Conservation (phyloP, 2,113 vertebrate species). For the Turdus rufiventris region DNA sequence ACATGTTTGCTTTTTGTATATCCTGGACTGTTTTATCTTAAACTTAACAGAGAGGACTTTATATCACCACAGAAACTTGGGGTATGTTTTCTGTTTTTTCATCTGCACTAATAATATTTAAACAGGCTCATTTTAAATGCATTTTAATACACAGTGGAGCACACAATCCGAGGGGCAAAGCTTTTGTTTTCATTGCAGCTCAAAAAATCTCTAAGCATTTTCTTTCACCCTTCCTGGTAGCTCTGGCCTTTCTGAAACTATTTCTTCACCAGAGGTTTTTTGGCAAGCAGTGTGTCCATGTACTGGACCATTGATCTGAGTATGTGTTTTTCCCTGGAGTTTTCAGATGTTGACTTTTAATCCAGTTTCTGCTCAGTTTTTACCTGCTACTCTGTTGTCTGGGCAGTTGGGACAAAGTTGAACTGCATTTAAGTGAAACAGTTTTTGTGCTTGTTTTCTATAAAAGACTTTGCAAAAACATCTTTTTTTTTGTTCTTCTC, state of each 20-base stretch:
- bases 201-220: background rate
- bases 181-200: background rate
- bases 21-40: constrained; percentile 91
- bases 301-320: background rate
- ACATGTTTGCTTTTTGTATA: constrained; percentile 85
- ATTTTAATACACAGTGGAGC: background rate
- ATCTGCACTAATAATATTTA: background rate
- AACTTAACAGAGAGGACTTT: constrained; percentile 81
- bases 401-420: background rate
- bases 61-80: constrained; percentile 80
- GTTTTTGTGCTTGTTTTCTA: background rate
- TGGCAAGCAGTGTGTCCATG: background rate
- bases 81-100: constrained; percentile 70
- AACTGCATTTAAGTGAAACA: background rate
- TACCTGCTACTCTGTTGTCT: background rate
- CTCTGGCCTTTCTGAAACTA: background rate
- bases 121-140: background rate
- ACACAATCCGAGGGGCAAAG: background rate
- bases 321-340: background rate
- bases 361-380: constrained; percentile 4
- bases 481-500: no score
- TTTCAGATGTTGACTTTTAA: constrained; percentile 28
- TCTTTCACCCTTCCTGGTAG: background rate
- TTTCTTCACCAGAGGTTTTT: background rate
- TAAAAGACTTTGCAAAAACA: background rate